Evolutionary conservation across 1,140 invertebrate genomes (phyloP), one percentile per base, ranked within the genome.

Genomic region (Drosophila eugracilis): DNA sequence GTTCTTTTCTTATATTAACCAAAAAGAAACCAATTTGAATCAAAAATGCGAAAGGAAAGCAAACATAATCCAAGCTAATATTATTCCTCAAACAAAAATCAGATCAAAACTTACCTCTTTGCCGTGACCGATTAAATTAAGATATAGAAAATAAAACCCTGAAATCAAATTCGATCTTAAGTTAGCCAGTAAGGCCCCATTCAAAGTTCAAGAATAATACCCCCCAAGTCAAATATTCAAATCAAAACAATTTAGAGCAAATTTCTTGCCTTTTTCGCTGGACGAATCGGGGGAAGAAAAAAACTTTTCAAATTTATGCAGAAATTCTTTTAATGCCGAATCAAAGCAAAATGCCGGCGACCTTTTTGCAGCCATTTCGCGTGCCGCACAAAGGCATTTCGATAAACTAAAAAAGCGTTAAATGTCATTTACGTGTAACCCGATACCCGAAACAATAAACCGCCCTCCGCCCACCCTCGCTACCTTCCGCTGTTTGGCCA

Each of bases 371-470:
- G 59, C 41, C 37, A 34, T 37, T 58, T 83, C 78, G 78, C 78
- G 78, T 83, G 78, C 74, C 78, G 34, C 30, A 54, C 44, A 65
- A 54, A 77, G 71, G 74, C 74, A 86, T 88, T 81, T 85, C 52
- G 67, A 81, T 88, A 86, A 86, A 86, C 83, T 81, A 78, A 86
- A 86, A 86, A 86, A 86, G 83, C 81, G 81, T 81, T 86, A 86
- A 86, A 86, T 86, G 81, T 88, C 81, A 86, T 86, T 86, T 88
- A 86, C 53, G 58, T 63, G 81, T 81, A 85, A 85, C 73, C 77
- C 60, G 58, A 84, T 72, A 69, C 74, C 55, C 44, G 57, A 53
- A 71, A 60, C 57, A 58, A 47, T 60, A 67, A 63, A 53, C 54
- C 41, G 30, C 17, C 34, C 34, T 34, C 55, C 32, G 14, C 26